phyloP scores from a whole-genome alignment of 2,888 invertebrate species.

The Noctua fimbriata region DNA sequence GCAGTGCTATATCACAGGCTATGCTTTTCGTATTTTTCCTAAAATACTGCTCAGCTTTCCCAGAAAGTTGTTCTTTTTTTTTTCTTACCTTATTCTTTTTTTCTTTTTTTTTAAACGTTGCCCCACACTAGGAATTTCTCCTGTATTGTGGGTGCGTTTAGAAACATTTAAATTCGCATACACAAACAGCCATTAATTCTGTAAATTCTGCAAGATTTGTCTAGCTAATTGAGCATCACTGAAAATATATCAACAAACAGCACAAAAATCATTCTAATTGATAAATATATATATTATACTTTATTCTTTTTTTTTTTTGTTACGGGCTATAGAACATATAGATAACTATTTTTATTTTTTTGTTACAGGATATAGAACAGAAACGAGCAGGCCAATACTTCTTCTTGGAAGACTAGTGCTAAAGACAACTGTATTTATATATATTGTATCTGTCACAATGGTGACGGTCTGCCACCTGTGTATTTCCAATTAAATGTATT shows the following conservation, averaged over 20 bases:
- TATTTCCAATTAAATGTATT: conserved; percentile 87
- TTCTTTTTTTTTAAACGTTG: too few relatives aligned
- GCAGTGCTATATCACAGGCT: neutral
- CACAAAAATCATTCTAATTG: neutral
- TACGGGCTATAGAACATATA: conserved; percentile 98
- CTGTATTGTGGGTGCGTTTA: too few relatives aligned
- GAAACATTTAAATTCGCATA: too few relatives aligned
- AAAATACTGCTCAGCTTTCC: neutral
- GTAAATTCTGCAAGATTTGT: neutral
- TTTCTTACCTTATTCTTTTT: too few relatives aligned
- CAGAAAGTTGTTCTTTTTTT: too few relatives aligned
- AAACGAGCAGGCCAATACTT: conserved; percentile 99
- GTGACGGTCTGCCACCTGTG: conserved; percentile 79
- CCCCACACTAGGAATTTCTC: too few relatives aligned
- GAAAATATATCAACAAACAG: too few relatives aligned
- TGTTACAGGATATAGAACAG: conserved; percentile 97
- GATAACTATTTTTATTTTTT: conserved; percentile 49
- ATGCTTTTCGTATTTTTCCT: neutral
- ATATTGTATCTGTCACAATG: conserved; percentile 84
- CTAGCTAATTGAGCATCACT: neutral
- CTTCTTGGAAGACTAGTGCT: conserved; percentile 97
- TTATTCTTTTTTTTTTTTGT: conserved; percentile 67
- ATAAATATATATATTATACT: too few relatives aligned
- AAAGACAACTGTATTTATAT: conserved; percentile 78
- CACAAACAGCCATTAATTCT: neutral